phyloP scores from a whole-genome alignment of 2,797 vertebrate genomes.

The Salarias fasciatus region DNA sequence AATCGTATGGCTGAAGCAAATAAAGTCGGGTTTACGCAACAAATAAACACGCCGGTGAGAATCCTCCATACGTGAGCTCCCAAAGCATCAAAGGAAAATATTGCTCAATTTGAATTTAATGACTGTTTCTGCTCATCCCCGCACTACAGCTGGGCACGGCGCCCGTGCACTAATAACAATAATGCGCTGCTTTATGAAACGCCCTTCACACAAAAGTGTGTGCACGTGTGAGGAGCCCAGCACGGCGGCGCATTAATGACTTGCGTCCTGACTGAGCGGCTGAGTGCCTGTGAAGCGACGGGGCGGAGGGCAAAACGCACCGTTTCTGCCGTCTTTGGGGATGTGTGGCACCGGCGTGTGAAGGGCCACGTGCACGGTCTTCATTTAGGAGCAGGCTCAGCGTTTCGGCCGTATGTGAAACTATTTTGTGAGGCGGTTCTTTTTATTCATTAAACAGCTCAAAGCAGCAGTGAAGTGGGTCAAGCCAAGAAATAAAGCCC shows the following conservation, averaged over 20 bases:
- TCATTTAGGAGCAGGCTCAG: constrained; percentile 3
- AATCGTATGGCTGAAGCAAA: constrained; percentile 64
- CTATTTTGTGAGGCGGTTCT: too few species aligned
- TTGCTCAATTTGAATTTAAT: constrained; percentile 86
- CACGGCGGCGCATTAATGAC: constrained; percentile 55
- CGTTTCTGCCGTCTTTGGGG: constrained; percentile 31
- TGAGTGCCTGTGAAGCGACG: constrained; percentile 51
- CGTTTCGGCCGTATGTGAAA: background rate
- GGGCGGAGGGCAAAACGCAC: constrained; percentile 41
- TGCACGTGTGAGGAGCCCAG: constrained; percentile 36
- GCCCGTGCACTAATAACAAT: constrained; percentile 80
- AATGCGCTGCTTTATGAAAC: constrained; percentile 81
- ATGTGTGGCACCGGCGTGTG: constrained; percentile 24
- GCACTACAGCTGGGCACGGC: constrained; percentile 66
- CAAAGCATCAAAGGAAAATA: constrained; percentile 79
- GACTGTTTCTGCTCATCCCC: constrained; percentile 75
- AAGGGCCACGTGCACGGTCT: constrained; percentile 8
- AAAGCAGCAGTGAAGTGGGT: constrained; percentile 1
- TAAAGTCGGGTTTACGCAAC: constrained; percentile 73
- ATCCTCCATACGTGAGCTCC: constrained; percentile 70
- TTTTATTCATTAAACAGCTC: background rate
- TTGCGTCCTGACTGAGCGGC: constrained; percentile 48
- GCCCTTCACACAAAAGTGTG: constrained; percentile 63
- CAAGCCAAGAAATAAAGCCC: background rate
- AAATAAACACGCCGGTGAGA: constrained; percentile 77